Conservation (phyloP, 2,888 invertebrate genomes). For the Cremastinae sp. region DNA sequence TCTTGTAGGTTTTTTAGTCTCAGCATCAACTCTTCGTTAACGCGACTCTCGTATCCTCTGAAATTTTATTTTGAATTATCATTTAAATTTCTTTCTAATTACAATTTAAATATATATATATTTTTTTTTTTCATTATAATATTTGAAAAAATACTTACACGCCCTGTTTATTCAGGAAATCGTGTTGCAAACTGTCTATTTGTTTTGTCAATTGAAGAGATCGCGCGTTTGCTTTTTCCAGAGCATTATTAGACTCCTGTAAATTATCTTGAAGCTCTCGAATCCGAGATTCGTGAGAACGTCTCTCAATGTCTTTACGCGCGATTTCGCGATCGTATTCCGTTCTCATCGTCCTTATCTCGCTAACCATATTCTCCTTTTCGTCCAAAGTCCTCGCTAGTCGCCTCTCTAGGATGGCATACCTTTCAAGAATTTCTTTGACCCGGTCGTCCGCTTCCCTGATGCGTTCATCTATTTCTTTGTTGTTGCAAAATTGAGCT, state of each 20-base stretch:
- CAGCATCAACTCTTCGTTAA: conserved; percentile 53
- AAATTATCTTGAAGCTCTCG: conserved; percentile 78
- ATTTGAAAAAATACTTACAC: conserved; percentile 36
- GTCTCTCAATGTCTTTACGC: conserved; percentile 83
- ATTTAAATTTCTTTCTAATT: background rate
- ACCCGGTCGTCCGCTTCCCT: conserved; percentile 70
- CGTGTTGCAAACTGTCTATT: conserved; percentile 71
- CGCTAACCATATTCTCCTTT: conserved; percentile 83
- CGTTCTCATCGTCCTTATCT: conserved; percentile 83
- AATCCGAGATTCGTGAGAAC: conserved; percentile 78
- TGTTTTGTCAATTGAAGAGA: conserved; percentile 71
- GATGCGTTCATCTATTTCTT: conserved; percentile 68
- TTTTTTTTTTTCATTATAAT: background rate
- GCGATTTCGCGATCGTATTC: conserved; percentile 82
- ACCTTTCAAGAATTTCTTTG: conserved; percentile 72
- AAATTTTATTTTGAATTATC: conserved; percentile 44
- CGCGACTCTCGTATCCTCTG: conserved; percentile 40
- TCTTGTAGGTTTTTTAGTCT: conserved; percentile 69
- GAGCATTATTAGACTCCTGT: conserved; percentile 72
- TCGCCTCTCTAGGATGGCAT: conserved; percentile 71
- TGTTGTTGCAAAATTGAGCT: conserved; percentile 65
- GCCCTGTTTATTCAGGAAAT: conserved; percentile 67
- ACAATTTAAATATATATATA: background rate
- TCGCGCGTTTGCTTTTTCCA: conserved; percentile 71
- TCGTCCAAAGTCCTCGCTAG: conserved; percentile 71